Percentiles rank a stretch among this genome's conserved stretches.
phyloP scores from a whole-genome alignment of 2,888 invertebrate genomes.

The Drosophila nr. perissopoda region DNA sequence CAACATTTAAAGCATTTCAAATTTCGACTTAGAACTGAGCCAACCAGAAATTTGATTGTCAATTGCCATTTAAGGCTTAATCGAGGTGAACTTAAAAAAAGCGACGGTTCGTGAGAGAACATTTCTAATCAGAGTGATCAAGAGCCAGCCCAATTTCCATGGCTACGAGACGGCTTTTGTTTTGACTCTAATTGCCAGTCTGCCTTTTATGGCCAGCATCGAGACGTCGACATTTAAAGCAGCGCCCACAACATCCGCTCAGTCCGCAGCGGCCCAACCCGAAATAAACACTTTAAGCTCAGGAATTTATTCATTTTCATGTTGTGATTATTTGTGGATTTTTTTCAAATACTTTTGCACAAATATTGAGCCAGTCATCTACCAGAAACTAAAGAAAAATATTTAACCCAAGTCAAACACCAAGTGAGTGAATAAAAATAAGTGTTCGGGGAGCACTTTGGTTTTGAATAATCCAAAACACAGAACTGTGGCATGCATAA shows the following conservation, averaged over 20 bases:
- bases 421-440: conserved; percentile 35
- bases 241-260: conserved; percentile 76
- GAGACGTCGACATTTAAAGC: conserved; percentile 68
- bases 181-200: conserved; percentile 59
- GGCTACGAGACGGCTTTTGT: conserved; percentile 28
- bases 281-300: conserved; percentile 39
- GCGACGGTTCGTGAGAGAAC: conserved; percentile 22
- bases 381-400: conserved; percentile 21
- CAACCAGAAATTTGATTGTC: conserved; percentile 9
- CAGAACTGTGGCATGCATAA: conserved; percentile 43
- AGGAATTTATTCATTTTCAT: conserved; percentile 47
- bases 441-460: no score
- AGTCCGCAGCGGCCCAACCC: conserved; percentile 53
- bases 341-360: conserved; percentile 7
- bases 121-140: conserved; percentile 47
- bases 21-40: conserved; percentile 42
- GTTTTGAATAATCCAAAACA: conserved; percentile 55
- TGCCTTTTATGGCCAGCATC: conserved; percentile 62
- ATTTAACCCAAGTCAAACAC: conserved; percentile 14
- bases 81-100: conserved; percentile 9
- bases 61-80: conserved; percentile 33
- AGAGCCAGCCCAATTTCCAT: conserved; percentile 43
- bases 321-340: conserved; percentile 11
- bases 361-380: conserved; percentile 46
- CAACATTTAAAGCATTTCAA: background rate